Base-by-base conservation (phyloP, 2,888 invertebrate genomes). In the Lepidonotus clava region DNA sequence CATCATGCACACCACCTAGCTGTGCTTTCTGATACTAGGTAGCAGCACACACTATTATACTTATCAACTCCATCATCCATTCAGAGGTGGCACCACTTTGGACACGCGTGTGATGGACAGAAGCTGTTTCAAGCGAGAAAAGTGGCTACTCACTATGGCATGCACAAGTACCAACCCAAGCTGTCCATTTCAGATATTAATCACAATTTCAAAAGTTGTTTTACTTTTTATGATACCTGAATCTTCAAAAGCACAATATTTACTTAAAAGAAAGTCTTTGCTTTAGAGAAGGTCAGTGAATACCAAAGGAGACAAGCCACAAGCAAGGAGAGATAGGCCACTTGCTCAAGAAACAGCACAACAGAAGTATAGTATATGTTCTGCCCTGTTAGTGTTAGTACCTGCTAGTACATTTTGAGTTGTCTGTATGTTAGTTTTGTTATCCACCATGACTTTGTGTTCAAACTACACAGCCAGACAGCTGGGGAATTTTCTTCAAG, bases 111-210 rank as follows among this genome's bases (percentile, higher is more conserved):
- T 36, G 71, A 41, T 46, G 28, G 46, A 28, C 41, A 80, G 40
- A 80, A 46, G 80, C 28, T 80, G 80, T 80, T n/a, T 8, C n/a
- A 41, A 80, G 80, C 80, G 34, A 80, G 80, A 80, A 46, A 24
- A 80, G 80, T 80, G 80, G 80, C 51, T 80, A 46, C 46, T 80
- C 40, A 34, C 46, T 80, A 34, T 24, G 46, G 51, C 80, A 80
- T 14, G 32, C n/a, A 66, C 80, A 80, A 28, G 8, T 46, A 18
- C 18, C 46, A 11, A 18, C 18, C 8, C 18, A 46, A 46, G 8
- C 18, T 18, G 8, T 8, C 46, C 46, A 46, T 18, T 46, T 46
- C 46, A 18, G 46, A 46, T 46, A 46, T 46, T 46, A 46, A 46
- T 46, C 46, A 46, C 46, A 46, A 18, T 46, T 46, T 46, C 18